Conservation (phyloP, 2,888 invertebrate genomes). For the Dromius quadrimaculatus region DNA sequence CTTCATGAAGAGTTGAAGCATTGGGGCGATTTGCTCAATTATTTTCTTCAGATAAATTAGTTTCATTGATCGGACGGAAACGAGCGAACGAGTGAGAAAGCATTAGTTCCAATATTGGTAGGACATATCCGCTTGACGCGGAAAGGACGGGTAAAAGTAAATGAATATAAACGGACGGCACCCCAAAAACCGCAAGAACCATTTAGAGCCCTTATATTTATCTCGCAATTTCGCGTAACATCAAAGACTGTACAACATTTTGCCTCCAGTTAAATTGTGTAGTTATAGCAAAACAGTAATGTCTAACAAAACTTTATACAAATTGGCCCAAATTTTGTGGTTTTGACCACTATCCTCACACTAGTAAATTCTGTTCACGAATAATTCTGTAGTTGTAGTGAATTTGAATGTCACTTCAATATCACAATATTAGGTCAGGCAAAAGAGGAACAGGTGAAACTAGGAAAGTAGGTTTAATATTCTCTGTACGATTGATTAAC, state of each 20-base stretch:
- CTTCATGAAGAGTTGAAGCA: background rate
- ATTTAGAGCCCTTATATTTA: conserved; percentile 28
- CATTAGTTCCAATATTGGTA: conserved; percentile 14
- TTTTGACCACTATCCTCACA: too few relatives aligned
- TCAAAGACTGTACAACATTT: conserved; percentile 26
- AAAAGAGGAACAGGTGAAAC: too few relatives aligned
- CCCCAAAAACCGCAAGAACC: conserved; percentile 3
- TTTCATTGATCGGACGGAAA: conserved; percentile 36
- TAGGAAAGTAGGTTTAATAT: too few relatives aligned
- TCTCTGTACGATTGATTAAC: too few relatives aligned
- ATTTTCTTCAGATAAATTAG: conserved; percentile 43
- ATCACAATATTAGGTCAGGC: too few relatives aligned
- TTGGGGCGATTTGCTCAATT: conserved; percentile 28
- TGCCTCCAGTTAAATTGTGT: conserved; percentile 13
- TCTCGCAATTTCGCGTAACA: conserved; percentile 38
- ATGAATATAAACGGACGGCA: conserved; percentile 21
- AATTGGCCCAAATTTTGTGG: too few relatives aligned
- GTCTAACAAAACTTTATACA: too few relatives aligned
- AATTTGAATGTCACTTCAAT: too few relatives aligned
- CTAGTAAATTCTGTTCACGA: too few relatives aligned
- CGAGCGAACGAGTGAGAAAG: conserved; percentile 23
- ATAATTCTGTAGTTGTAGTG: too few relatives aligned
- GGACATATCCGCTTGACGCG: conserved; percentile 22
- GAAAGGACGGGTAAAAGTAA: conserved; percentile 9
- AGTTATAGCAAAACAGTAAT: too few relatives aligned